Conservation (phyloP, 2,888 invertebrate species). For the Epinotia ramella region DNA sequence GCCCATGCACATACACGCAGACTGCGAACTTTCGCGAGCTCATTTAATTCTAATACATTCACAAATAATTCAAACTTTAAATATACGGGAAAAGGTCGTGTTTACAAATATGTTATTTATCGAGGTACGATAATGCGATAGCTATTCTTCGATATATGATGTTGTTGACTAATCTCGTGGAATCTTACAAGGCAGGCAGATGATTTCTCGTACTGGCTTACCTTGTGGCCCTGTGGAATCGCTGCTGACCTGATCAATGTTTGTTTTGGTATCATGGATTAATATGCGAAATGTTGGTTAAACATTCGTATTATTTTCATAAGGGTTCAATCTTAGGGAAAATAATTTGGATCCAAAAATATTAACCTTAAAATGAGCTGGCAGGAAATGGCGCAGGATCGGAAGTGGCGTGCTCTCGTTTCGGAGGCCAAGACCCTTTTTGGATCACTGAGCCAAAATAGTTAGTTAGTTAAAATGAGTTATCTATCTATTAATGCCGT, state of each 20-base stretch:
- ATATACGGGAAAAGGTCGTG: not conserved
- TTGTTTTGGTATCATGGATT: slow-evolving; percentile 28
- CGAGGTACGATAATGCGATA: slow-evolving; percentile 13
- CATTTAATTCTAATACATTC: not conserved
- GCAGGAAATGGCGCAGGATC: too few relatives aligned
- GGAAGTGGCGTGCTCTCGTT: too few relatives aligned
- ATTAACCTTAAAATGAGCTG: too few relatives aligned
- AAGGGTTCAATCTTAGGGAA: too few relatives aligned
- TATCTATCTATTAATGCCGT: too few relatives aligned
- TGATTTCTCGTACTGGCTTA: slow-evolving; percentile 29
- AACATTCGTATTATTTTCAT: too few relatives aligned
- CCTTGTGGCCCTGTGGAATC: slow-evolving; percentile 43
- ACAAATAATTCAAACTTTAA: slow-evolving; percentile 3
- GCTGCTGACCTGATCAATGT: slow-evolving; percentile 23
- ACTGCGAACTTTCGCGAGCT: not conserved
- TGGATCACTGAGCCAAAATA: too few relatives aligned
- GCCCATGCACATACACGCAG: not conserved
- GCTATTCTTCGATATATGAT: not conserved
- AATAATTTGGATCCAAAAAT: too few relatives aligned
- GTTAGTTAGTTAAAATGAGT: too few relatives aligned
- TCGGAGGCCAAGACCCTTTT: too few relatives aligned
- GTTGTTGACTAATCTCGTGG: slow-evolving; percentile 35
- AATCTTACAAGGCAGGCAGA: slow-evolving; percentile 33
- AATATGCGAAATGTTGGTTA: not conserved
- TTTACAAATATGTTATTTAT: slow-evolving; percentile 1